Evolutionary conservation across 2,888 invertebrate species (phyloP).

Genomic region (Nephrotoma flavescens): DNA sequence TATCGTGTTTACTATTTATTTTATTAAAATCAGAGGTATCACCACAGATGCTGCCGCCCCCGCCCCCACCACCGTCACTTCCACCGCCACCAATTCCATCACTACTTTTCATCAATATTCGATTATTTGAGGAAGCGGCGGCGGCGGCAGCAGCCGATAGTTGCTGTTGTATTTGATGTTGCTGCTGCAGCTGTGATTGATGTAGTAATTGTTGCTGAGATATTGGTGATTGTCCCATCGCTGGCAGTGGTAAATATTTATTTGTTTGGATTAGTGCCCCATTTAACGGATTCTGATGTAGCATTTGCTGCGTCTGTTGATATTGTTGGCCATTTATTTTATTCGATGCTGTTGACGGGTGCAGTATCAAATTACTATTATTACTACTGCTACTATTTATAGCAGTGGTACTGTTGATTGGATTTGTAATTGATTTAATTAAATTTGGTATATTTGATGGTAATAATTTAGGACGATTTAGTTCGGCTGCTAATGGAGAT

Average conservation of each 20-base stretch:
- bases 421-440: slow-evolving; percentile 1
- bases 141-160: background rate
- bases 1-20: slow-evolving; percentile 13
- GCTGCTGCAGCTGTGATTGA: slow-evolving; percentile 3
- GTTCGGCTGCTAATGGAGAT: slow-evolving; percentile 11
- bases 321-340: background rate
- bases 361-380: background rate
- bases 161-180: slow-evolving; percentile 3
- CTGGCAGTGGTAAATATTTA: background rate
- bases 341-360: background rate
- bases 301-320: slow-evolving; percentile 1
- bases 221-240: slow-evolving; percentile 1
- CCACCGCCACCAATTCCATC: background rate
- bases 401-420: background rate
- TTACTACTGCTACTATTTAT: background rate
- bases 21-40: slow-evolving; percentile 7
- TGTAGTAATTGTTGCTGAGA: slow-evolving; percentile 2
- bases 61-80: background rate
- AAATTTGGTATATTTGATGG: slow-evolving; percentile 3
- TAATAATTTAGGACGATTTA: slow-evolving; percentile 6
- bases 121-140: background rate
- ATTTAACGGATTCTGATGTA: background rate
- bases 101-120: background rate
- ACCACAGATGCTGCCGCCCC: background rate
- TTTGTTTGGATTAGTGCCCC: background rate